phyloP scores from a whole-genome alignment of 2,797 vertebrate species.

The Otus scops region DNA sequence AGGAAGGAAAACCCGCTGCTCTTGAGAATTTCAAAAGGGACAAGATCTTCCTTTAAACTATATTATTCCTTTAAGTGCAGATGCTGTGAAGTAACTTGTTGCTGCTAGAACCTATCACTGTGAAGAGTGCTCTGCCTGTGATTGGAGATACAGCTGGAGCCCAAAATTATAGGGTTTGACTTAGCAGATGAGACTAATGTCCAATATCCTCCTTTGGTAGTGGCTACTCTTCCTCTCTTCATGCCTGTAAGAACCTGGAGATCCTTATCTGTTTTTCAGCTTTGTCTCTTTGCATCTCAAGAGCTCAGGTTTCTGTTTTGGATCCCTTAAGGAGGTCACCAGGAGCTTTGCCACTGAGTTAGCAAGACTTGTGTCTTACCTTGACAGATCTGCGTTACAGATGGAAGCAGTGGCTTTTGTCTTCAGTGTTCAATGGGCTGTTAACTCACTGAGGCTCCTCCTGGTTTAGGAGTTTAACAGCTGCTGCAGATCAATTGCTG shows the following conservation, averaged over 20 bases:
- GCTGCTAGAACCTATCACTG: not conserved
- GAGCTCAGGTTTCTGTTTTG: not conserved
- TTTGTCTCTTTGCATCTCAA: not conserved
- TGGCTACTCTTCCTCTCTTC: not conserved
- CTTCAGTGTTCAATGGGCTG: not conserved
- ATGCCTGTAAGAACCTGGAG: accelerated
- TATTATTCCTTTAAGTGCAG: not conserved
- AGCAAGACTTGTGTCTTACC: not conserved
- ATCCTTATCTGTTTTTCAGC: not conserved
- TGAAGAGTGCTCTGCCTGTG: not conserved
- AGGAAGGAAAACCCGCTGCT: not conserved
- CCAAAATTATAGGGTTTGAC: not conserved
- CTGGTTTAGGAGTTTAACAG: not conserved
- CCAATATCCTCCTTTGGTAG: not conserved
- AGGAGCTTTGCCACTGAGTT: not conserved
- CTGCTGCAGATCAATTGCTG: conserved; percentile 1
- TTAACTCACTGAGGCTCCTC: not conserved
- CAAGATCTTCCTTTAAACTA: not conserved
- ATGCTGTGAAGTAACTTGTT: not conserved
- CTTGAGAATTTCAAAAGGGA: not conserved
- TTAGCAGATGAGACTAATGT: not conserved
- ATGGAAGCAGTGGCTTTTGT: not conserved
- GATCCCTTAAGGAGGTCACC: not conserved
- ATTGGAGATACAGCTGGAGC: not conserved
- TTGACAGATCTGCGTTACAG: not conserved